Evolutionary conservation across 2,888 invertebrate species (phyloP), one percentile per base, ranked within the genome.

Genomic region (Polia nebulosa): DNA sequence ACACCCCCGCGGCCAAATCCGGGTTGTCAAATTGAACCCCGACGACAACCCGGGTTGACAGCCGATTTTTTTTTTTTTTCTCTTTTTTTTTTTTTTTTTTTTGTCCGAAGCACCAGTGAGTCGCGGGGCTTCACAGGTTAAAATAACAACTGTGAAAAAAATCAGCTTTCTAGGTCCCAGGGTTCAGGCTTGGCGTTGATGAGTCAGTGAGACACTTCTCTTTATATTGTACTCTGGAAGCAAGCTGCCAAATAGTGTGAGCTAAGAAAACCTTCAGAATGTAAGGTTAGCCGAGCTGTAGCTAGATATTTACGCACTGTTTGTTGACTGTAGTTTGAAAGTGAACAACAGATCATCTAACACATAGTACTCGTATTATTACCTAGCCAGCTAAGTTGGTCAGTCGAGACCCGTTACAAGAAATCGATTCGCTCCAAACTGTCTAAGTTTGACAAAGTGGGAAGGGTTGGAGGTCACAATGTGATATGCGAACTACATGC

Each of bases 341-440:
- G 17, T 34, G 32, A n/a, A 36, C 53, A 25, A 22, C 7, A 41
- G n/a, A 58, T 34, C 20, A 20, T 25, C 34, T n/a, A 55, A 17
- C 4, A 27, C 13, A 32, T 39, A 11, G 34, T 39, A 29, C 7
- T 5, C n/a, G n/a, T n/a, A 44, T 11, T 27, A 7, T 7, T 47
- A 39, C 27, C 5, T 20, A 34, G 64, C 22, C 9, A 32, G 13
- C 39, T 11, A 41, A n/a, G 20, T 39, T 47, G 7, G 22, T 25
- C 44, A 36, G 25, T 20, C 22, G n/a, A 44, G 2, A 36, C 9
- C 17, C 22, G 13, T 17, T 27, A 41, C 41, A 22, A 52, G 47
- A 61, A 68, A 71, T 63, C 27, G 52, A 70, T 53, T 34, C 41
- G 11, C 25, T 15, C 44, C 6, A 17, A 55, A 65, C 41, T 9